A percentile compares a stretch with the other conserved stretches of the same genome.
These are phyloP conservation scores for Periophthalmodon schlosseri DNA, from an alignment of 2,113 vertebrate genomes.

Conservation along the genomic window DNA sequence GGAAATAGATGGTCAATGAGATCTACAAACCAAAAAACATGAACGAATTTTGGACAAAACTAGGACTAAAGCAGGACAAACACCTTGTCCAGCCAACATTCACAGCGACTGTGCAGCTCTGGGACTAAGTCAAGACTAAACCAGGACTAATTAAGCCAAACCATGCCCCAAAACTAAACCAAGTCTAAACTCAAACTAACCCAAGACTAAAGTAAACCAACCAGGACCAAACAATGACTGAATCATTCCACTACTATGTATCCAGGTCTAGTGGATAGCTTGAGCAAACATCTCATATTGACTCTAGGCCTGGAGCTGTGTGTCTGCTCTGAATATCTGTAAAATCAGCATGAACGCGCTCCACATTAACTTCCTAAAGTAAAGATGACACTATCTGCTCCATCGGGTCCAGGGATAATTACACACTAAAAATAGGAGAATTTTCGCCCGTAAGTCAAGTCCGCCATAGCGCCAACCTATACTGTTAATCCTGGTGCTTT, in stretches of 20 bases:
- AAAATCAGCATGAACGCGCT: constrained; percentile 19
- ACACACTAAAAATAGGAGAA: constrained; percentile 34
- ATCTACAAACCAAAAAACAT: no score
- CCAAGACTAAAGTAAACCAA: background rate
- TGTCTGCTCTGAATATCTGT: constrained; percentile 13
- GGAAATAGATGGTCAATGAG: no score
- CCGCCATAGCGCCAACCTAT: background rate
- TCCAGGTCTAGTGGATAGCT: background rate
- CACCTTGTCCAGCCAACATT: no score
- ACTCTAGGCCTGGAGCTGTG: constrained; percentile 4
- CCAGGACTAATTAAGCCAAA: no score
- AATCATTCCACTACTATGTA: background rate
- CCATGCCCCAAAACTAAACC: background rate
- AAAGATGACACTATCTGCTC: constrained; percentile 35
- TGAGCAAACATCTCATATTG: constrained; percentile 1
- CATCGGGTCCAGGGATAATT: constrained; percentile 34
- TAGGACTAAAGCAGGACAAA: no score
- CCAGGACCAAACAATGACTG: background rate
- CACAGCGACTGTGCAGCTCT: no score
- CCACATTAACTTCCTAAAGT: constrained; percentile 33
- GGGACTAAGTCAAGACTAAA: no score
- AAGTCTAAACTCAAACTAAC: background rate
- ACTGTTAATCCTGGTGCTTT: constrained; percentile 7
- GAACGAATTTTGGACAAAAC: no score
- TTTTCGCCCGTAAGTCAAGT: constrained; percentile 10